Evolutionary conservation across 2,888 invertebrate genomes (phyloP).

Genomic region (Drosophila paranaensis): DNA sequence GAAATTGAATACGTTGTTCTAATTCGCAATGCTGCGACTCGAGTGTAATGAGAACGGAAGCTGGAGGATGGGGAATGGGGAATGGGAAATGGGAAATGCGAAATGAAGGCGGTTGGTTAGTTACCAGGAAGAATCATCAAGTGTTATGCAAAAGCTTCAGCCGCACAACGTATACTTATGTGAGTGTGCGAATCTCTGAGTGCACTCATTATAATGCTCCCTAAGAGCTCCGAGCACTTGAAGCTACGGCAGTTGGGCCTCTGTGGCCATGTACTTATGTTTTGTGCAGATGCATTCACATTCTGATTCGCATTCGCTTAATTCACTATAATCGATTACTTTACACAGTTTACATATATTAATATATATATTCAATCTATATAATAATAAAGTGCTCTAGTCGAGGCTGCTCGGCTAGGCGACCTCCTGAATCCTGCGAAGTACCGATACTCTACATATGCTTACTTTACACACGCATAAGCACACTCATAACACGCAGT

Average conservation of each 20-base stretch:
- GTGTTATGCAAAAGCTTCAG: constrained; percentile 7
- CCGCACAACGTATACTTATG: neutral
- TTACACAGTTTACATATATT: neutral
- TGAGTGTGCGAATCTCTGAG: neutral
- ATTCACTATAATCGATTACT: neutral
- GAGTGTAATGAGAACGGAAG: neutral
- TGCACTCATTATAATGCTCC: constrained; percentile 13
- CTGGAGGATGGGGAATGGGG: neutral
- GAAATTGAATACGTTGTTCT: neutral
- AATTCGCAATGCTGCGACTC: neutral
- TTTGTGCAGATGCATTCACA: neutral
- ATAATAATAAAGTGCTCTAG: no score
- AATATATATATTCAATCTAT: no score
- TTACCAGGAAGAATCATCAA: constrained; percentile 4
- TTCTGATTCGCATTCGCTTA: no score
- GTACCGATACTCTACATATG: no score
- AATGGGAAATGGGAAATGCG: neutral
- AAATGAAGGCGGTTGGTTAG: neutral
- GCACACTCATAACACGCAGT: no score
- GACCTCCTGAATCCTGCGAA: no score
- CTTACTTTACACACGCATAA: no score
- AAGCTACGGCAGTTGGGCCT: neutral
- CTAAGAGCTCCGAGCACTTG: neutral
- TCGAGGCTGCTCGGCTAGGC: no score
- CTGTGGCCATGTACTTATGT: neutral